Conservation (phyloP, 2,888 invertebrate species). For the Plemyria rubiginata region DNA sequence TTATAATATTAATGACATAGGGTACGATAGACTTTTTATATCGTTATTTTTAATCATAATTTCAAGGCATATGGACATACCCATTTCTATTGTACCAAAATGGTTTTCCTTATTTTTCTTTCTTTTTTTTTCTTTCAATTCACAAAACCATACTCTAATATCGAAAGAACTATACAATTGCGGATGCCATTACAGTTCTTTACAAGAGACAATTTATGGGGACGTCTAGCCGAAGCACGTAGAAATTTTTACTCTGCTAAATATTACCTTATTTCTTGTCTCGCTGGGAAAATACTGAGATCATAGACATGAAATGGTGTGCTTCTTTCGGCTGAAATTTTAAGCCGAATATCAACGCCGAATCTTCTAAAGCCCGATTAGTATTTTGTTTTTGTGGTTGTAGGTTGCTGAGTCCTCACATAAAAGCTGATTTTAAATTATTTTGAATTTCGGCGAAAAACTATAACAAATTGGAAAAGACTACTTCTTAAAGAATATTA, state of each 20-base stretch:
- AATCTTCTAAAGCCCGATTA: background rate
- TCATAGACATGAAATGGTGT: slow-evolving; percentile 38
- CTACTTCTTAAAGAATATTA: too few species aligned
- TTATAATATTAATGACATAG: too few species aligned
- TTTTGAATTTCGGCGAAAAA: too few species aligned
- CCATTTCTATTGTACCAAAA: background rate
- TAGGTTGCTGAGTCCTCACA: too few species aligned
- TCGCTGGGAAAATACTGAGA: slow-evolving; percentile 45
- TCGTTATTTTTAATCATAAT: too few species aligned
- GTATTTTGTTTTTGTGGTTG: too few species aligned
- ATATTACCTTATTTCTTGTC: slow-evolving; percentile 69
- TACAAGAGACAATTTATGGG: slow-evolving; percentile 75
- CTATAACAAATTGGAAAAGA: too few species aligned
- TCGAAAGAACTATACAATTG: slow-evolving; percentile 56
- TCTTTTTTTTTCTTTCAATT: slow-evolving; percentile 37
- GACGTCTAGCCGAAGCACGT: slow-evolving; percentile 64
- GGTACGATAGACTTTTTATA: too few species aligned
- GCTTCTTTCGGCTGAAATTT: slow-evolving; percentile 17
- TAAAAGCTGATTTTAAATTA: too few species aligned
- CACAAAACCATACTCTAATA: slow-evolving; percentile 58
- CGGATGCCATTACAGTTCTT: slow-evolving; percentile 76
- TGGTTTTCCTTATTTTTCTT: slow-evolving; percentile 27
- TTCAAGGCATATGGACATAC: background rate
- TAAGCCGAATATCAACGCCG: slow-evolving; percentile 13
- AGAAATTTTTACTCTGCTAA: slow-evolving; percentile 77